phyloP scores from a whole-genome alignment of 2,113 vertebrate genomes.

The Grallaria varia region DNA sequence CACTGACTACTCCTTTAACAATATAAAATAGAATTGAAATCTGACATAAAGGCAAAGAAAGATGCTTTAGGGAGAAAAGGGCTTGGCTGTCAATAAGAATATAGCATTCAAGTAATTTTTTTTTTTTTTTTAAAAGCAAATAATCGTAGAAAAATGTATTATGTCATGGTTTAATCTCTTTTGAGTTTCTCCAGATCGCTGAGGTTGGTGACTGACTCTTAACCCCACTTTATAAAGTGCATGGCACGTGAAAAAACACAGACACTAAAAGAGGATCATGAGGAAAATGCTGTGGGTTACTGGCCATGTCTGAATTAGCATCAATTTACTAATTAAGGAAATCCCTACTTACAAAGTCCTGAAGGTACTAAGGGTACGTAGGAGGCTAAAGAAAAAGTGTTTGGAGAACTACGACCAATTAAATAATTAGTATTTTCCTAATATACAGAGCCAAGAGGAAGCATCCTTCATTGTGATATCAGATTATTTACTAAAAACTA shows the following conservation, averaged over 20 bases:
- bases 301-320: neutral
- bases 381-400: neutral
- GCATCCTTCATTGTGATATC: neutral
- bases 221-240: neutral
- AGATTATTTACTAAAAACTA: neutral
- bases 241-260: neutral
- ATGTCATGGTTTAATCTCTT: neutral
- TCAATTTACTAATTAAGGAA: neutral
- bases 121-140: neutral
- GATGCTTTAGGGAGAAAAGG: neutral
- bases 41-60: neutral
- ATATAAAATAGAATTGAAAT: neutral
- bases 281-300: neutral
- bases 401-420: neutral
- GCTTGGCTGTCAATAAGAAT: neutral
- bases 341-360: neutral
- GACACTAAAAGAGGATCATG: neutral
- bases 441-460: neutral
- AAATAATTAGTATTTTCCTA: neutral
- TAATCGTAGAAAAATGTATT: neutral
- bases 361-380: neutral
- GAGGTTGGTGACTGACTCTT: neutral
- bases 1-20: neutral
- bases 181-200: neutral
- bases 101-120: neutral